phyloP scores from a whole-genome alignment of 2,113 vertebrate species.

The Syrrhaptes paradoxus region DNA sequence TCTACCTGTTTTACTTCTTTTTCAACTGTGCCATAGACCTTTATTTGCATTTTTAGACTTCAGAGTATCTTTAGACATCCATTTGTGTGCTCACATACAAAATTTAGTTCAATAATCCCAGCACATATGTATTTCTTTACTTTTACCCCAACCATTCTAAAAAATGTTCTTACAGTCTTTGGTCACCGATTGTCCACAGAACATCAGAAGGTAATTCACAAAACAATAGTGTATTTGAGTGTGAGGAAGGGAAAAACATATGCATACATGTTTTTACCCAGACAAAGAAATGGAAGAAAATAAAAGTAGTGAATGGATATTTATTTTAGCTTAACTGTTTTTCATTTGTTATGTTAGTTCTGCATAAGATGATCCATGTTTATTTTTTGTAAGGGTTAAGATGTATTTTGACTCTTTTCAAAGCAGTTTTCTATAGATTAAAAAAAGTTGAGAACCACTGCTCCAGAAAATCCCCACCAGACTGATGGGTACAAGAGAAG shows the following conservation, averaged over 20 bases:
- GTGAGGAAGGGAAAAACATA: not conserved
- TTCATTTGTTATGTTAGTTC: not conserved
- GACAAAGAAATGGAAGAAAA: not conserved
- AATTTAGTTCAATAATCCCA: not conserved
- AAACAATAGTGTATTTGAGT: not conserved
- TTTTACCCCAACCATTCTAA: not conserved
- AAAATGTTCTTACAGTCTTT: not conserved
- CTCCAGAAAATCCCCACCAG: not conserved
- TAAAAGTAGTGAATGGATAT: not conserved
- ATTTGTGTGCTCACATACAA: not conserved
- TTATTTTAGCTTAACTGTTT: not conserved
- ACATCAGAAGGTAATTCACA: not conserved
- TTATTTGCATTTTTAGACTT: not conserved
- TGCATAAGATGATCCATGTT: not conserved
- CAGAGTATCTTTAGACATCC: not conserved
- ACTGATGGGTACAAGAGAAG: not conserved
- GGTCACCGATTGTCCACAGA: not conserved
- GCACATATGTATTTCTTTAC: not conserved
- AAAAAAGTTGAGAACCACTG: not conserved
- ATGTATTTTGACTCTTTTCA: not conserved
- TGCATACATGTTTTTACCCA: not conserved
- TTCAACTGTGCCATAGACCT: not conserved
- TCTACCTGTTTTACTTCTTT: not conserved
- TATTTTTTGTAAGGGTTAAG: not conserved
- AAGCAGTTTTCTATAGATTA: not conserved